Evolutionary conservation across 1,140 invertebrate species (phyloP), one percentile per base, ranked within the genome.

Genomic region (Meteorus sp.): DNA sequence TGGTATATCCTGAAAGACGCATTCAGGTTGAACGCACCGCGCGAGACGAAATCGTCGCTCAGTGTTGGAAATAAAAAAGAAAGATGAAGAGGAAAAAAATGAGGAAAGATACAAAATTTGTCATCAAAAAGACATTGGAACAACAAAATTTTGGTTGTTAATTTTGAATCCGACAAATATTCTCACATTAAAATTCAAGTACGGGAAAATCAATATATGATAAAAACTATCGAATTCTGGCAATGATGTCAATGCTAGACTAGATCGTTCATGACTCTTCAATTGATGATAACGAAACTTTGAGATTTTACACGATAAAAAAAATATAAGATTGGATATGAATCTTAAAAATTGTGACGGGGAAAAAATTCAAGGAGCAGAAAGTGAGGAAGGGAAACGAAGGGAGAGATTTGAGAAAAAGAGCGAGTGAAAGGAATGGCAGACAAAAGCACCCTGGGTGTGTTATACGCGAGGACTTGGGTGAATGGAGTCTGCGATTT

Each of bases 11-110:
- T 75, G 72, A 73, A 75, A 73, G 75, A 75, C 74, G 74, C 70
- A 76, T 80, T 80, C 76, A 77, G 61, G 76, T 78, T 77, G 75
- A 79, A 78, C 71, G 75, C 69, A 69, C 70, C 70, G 71, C 67
- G 66, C 64, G 63, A 74, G 67, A 69, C 67, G 60, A 70, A 76
- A 70, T 75, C 67, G 68, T 64, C 68, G n/a, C 67, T 60, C 47
- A 64, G 43, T 27, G 41, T 22, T 15, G 5, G 17, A 44, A 44
- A 0, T 9, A 44, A 11, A 22, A 44, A 20, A 15, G 5, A 20
- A 11, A 44, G 5, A 44, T 3, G 19, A 20, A 20, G 5, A 5
- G 17, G 2, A 44, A 44, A 44, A 44, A 6, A 15, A 20, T 44
- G 11, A 15, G 17, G 3, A 20, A n/a, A n/a, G n/a, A n/a, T n/a